Conservation (phyloP, 2,888 invertebrate genomes). For the Halictus ligatus region DNA sequence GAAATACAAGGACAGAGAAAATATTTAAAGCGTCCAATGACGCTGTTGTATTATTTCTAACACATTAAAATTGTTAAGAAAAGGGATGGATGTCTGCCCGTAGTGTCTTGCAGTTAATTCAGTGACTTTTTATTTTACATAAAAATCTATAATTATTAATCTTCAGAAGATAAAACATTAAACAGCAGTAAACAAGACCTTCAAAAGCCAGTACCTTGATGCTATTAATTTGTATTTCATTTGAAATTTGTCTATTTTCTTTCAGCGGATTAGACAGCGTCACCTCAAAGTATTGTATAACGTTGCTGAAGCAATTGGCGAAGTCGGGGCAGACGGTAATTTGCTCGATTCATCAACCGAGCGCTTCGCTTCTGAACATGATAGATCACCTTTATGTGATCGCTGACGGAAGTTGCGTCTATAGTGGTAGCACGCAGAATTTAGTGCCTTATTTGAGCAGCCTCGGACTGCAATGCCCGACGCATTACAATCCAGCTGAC, state of each 20-base stretch:
- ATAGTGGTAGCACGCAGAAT: constrained; percentile 91
- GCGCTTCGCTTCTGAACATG: constrained; percentile 93
- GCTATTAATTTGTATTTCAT: too few relatives aligned
- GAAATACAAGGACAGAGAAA: too few relatives aligned
- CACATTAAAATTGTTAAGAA: not conserved
- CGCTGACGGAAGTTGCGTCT: constrained; percentile 91
- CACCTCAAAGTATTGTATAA: constrained; percentile 93
- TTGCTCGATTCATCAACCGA: constrained; percentile 96
- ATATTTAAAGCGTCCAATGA: not conserved
- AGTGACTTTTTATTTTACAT: too few relatives aligned
- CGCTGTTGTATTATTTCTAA: not conserved
- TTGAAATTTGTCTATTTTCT: not conserved
- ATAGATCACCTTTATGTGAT: constrained; percentile 95
- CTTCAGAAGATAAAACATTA: too few relatives aligned
- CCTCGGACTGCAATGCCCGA: constrained; percentile 91
- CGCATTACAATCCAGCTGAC: constrained; percentile 96
- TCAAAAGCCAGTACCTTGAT: too few relatives aligned
- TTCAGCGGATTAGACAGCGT: constrained; percentile 91
- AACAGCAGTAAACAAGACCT: too few relatives aligned
- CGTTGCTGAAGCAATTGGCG: constrained; percentile 92
- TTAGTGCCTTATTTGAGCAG: constrained; percentile 91
- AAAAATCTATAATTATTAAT: too few relatives aligned
- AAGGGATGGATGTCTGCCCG: not conserved
- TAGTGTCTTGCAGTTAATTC: not conserved
- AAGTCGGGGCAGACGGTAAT: constrained; percentile 94